Percentiles rank a stretch among this genome's conserved stretches.
phyloP scores from a whole-genome alignment of 2,113 vertebrate species.

The Melanerpes aurifrons region DNA sequence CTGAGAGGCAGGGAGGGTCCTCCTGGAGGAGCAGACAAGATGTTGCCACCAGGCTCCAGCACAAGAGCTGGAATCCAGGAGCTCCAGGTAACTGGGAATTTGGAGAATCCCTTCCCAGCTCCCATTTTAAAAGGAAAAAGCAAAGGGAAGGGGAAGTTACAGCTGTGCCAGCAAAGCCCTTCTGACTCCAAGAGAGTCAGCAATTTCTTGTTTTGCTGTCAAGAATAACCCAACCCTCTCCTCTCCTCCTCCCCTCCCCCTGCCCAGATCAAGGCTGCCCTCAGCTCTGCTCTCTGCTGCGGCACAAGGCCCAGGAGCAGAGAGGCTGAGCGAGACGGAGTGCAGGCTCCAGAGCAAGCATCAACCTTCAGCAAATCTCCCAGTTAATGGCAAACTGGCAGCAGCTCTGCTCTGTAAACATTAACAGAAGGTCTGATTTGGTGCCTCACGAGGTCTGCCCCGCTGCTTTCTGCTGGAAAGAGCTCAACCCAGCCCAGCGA shows the following conservation, averaged over 20 bases:
- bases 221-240: not conserved
- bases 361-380: not conserved
- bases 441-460: not conserved
- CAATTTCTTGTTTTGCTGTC: not conserved
- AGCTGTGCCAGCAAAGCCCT: not conserved
- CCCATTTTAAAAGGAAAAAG: not conserved
- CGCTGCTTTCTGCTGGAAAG: not conserved
- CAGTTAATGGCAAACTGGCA: constrained; percentile 39
- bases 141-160: not conserved
- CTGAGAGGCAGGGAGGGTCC: not conserved
- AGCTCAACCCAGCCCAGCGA: not conserved
- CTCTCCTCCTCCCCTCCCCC: too few species aligned
- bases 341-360: not conserved
- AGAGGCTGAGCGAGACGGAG: not conserved
- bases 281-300: not conserved
- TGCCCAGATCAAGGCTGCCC: not conserved
- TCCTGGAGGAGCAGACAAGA: not conserved
- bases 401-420: constrained; percentile 22
- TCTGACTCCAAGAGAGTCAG: not conserved
- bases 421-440: not conserved
- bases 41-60: not conserved
- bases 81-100: not conserved
- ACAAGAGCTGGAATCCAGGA: not conserved
- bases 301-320: not conserved
- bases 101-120: not conserved